Percentiles rank a stretch among this genome's conserved stretches.
These are phyloP conservation scores for Orthonevra nobilis DNA, from an alignment of 2,888 invertebrate species.

Conservation along the genomic window DNA sequence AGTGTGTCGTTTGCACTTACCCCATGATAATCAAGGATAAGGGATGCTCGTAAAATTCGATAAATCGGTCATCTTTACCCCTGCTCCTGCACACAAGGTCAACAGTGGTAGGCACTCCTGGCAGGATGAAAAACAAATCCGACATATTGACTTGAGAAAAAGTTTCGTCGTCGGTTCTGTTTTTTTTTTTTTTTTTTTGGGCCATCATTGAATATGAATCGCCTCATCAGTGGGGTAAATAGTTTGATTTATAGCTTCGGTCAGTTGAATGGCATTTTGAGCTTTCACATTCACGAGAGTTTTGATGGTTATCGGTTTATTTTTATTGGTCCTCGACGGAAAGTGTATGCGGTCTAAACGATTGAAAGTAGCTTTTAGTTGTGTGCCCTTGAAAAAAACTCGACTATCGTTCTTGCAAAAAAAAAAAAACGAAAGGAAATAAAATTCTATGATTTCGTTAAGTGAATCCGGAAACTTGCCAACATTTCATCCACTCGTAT, in stretches of 20 bases:
- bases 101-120: not conserved
- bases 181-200: too few relatives aligned
- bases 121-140: not conserved
- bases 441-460: conserved; percentile 14
- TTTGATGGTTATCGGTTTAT: too few relatives aligned
- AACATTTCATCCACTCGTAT: too few relatives aligned
- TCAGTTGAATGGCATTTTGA: too few relatives aligned
- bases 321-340: not conserved
- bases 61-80: not conserved
- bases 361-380: not conserved
- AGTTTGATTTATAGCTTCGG: conserved; percentile 48
- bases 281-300: too few relatives aligned
- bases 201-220: conserved; percentile 44
- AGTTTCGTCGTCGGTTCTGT: too few relatives aligned
- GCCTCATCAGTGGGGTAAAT: conserved; percentile 37
- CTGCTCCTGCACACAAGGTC: not conserved
- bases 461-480: conserved; percentile 45
- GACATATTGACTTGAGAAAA: conserved; percentile 23
- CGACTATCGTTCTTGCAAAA: conserved; percentile 6
- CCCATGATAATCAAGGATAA: not conserved
- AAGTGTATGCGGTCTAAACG: not conserved
- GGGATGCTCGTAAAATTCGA: not conserved
- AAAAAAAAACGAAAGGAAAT: not conserved
- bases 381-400: conserved; percentile 1
- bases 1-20: conserved; percentile 11